Percentiles rank a stretch among this genome's conserved stretches.
phyloP scores from a whole-genome alignment of 2,888 invertebrate genomes.

The Zaprionus lineosus region DNA sequence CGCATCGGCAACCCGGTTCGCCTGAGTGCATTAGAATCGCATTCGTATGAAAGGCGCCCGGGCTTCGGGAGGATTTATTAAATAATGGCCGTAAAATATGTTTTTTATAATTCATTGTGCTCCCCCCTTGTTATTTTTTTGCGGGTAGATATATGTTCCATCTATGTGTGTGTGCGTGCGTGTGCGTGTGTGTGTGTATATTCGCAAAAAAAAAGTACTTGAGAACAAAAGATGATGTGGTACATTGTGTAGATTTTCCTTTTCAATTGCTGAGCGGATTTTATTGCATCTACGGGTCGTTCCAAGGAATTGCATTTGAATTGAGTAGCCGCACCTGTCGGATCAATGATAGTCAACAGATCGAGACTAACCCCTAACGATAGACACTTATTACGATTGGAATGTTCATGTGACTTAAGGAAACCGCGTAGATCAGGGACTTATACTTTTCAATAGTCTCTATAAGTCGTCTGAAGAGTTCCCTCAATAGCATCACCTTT shows the following conservation, averaged over 20 bases:
- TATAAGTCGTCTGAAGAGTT: too few relatives aligned
- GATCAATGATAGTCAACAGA: conserved; percentile 3
- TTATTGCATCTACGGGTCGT: conserved; percentile 49
- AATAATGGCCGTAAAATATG: conserved; percentile 63
- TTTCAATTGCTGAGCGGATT: conserved; percentile 50
- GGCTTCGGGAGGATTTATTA: conserved; percentile 63
- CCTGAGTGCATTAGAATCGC: conserved; percentile 77
- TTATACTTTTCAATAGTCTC: too few relatives aligned
- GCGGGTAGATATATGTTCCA: too few relatives aligned
- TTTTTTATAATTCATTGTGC: conserved; percentile 49
- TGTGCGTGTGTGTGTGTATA: too few relatives aligned
- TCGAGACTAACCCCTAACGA: conserved; percentile 13
- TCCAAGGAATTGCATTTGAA: conserved; percentile 49
- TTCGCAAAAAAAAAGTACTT: conserved; percentile 12
- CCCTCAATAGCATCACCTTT: too few relatives aligned
- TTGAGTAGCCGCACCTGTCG: conserved; percentile 52
- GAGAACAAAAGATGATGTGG: conserved; percentile 50
- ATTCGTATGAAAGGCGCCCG: conserved; percentile 18
- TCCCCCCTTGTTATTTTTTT: conserved; percentile 34
- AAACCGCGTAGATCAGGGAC: too few relatives aligned
- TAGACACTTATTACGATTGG: too few relatives aligned
- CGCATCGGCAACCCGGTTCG: conserved; percentile 50
- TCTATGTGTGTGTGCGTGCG: too few relatives aligned
- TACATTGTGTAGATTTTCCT: conserved; percentile 36
- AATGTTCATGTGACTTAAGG: too few relatives aligned